Evolutionary conservation across 2,113 vertebrate species (phyloP), one percentile per base, ranked within the genome.

Genomic region (Holacanthus passer): DNA sequence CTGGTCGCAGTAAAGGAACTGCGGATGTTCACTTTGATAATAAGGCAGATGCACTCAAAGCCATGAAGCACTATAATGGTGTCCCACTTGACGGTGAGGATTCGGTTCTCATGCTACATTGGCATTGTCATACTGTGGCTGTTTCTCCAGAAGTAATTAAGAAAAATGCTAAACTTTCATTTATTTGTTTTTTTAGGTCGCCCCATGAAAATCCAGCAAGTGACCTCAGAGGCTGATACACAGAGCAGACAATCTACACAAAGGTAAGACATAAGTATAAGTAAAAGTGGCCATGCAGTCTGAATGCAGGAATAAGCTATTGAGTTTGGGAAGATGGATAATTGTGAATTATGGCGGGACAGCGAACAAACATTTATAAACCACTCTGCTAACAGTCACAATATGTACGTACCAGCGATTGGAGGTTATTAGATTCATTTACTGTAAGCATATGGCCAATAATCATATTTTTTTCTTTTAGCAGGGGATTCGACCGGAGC

Each of bases 51-150:
- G 98, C 98, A 0, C 71, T 98, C 35, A 99, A 99, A 77, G 98
- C 98, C 0, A 96, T 99, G 97, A 99, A 99, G 83, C 98, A 99
- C 78, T 99, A 99, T 91, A 98, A 99, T 0, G 97, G 97, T 0
- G 97, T 99, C 4, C 98, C 98, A 4, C 83, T 99, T 74, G 98
- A 99, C 1, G 98, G 98, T 99, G 89, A 95, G 96, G 0, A 27
- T 77, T 52, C 16, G 0, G 6, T 62, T 27, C 0, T 59, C 2
- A 5, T 39, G 4, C 2, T 53, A 31, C 4, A 27, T 0, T 32
- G 7, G 5, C 0, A 2, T 52, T 52, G 11, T 32, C 1, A 1
- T n/a, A 2, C 6, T 29, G 22, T 62, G n/a, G 0, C 0, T 78
- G 11, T 32, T 39, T n/a, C 7, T 53, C 16, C 1, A 62, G 32